Evolutionary conservation across 2,888 invertebrate genomes (phyloP).

Genomic region (Dicyrtomina minuta): DNA sequence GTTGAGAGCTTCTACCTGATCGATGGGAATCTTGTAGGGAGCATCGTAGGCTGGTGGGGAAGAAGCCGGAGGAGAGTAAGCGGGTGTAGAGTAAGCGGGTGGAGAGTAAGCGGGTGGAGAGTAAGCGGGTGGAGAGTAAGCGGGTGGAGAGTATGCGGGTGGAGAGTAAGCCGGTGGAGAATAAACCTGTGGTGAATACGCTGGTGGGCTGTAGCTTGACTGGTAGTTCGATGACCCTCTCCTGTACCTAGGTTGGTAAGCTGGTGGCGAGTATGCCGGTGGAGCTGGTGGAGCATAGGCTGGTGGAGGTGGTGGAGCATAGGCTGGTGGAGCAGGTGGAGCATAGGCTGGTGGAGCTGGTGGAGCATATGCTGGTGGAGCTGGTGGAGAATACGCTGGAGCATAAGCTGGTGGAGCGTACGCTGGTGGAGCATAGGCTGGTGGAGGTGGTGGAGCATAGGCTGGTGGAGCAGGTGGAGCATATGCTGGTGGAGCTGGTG

Average conservation of each 20-base stretch:
- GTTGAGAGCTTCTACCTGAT: constrained; percentile 45
- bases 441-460: too few species aligned
- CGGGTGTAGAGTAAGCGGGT: constrained; percentile 11
- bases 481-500: constrained; percentile 37
- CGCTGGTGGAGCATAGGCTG: constrained; percentile 32
- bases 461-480: too few species aligned
- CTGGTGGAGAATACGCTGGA: constrained; percentile 42
- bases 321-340: too few species aligned
- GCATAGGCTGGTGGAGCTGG: too few species aligned
- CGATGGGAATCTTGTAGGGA: constrained; percentile 46
- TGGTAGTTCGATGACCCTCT: background rate
- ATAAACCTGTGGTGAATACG: constrained; percentile 19
- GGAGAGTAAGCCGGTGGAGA: constrained; percentile 13
- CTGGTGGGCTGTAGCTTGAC: constrained; percentile 26
- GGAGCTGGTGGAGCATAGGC: constrained; percentile 12
- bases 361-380: constrained; percentile 19
- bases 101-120: constrained; percentile 25
- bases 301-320: background rate
- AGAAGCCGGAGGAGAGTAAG: constrained; percentile 35
- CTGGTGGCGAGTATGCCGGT: constrained; percentile 5
- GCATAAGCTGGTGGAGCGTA: constrained; percentile 19
- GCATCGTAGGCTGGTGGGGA: constrained; percentile 38
- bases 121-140: constrained; percentile 25
- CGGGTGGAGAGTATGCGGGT: constrained; percentile 26
- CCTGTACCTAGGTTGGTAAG: constrained; percentile 14